Evolutionary conservation across 2,797 vertebrate species (phyloP).

Genomic region (Tragelaphus oryx): DNA sequence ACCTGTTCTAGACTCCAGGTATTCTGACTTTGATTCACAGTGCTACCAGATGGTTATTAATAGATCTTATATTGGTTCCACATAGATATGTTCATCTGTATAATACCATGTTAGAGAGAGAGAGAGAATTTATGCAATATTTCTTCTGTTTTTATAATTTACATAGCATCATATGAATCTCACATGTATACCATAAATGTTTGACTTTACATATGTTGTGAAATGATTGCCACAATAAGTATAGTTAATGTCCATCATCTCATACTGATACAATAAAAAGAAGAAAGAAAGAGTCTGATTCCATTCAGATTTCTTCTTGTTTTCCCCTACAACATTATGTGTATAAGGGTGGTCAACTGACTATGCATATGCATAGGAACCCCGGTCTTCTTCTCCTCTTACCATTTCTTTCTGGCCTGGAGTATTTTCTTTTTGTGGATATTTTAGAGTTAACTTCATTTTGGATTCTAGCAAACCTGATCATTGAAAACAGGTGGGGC

Average conservation of each 20-base stretch:
- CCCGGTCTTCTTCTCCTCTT: background rate
- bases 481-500: constrained; percentile 29
- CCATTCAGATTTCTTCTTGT: background rate
- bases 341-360: background rate
- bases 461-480: constrained; percentile 4
- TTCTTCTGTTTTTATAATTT: background rate
- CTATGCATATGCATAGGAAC: background rate
- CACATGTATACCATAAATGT: background rate
- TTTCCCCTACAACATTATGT: background rate
- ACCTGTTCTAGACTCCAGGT: background rate
- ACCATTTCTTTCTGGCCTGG: background rate
- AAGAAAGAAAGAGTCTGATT: background rate
- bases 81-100: background rate
- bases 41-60: background rate
- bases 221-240: background rate
- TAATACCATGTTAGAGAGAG: background rate
- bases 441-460: constrained; percentile 21
- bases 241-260: background rate
- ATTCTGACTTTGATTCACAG: background rate
- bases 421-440: background rate
- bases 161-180: background rate
- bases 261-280: background rate
- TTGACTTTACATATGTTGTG: background rate
- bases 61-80: background rate
- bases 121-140: background rate